phyloP scores from a whole-genome alignment of 2,113 vertebrate species.

The Cacatua alba region DNA sequence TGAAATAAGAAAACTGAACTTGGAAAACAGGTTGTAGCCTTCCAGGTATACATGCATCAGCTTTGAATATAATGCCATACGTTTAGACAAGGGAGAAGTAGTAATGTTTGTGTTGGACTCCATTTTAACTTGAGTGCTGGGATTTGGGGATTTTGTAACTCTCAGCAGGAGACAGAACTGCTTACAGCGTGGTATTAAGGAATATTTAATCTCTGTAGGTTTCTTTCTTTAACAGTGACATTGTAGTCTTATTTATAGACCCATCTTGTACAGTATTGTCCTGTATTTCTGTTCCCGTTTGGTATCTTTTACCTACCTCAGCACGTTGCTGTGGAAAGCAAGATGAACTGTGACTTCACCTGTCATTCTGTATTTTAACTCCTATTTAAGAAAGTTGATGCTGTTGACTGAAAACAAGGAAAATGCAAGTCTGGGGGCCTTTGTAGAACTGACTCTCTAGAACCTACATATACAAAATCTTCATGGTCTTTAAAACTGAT shows the following conservation, averaged over 20 bases:
- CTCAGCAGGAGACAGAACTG: not conserved
- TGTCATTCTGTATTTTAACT: not conserved
- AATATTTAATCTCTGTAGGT: not conserved
- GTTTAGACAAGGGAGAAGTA: not conserved
- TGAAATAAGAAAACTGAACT: not conserved
- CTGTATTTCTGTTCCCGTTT: not conserved
- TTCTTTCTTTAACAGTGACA: not conserved
- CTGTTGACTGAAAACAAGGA: not conserved
- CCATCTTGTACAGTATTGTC: not conserved
- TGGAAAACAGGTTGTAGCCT: not conserved
- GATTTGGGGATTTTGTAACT: not conserved
- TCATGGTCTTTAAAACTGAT: not conserved
- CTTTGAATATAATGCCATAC: not conserved
- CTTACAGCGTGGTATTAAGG: not conserved
- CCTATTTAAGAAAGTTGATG: not conserved
- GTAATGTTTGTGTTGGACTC: not conserved
- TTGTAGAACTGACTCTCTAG: not conserved
- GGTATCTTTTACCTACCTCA: not conserved
- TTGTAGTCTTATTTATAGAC: constrained; percentile 18
- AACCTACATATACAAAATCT: not conserved
- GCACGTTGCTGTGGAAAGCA: not conserved
- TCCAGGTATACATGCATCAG: not conserved
- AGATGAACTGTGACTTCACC: not conserved
- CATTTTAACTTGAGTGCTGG: not conserved
- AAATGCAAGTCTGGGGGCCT: not conserved